Evolutionary conservation across 2,797 vertebrate genomes (phyloP), one percentile per base, ranked within the genome.

Genomic region (Cynopterus sphinx): DNA sequence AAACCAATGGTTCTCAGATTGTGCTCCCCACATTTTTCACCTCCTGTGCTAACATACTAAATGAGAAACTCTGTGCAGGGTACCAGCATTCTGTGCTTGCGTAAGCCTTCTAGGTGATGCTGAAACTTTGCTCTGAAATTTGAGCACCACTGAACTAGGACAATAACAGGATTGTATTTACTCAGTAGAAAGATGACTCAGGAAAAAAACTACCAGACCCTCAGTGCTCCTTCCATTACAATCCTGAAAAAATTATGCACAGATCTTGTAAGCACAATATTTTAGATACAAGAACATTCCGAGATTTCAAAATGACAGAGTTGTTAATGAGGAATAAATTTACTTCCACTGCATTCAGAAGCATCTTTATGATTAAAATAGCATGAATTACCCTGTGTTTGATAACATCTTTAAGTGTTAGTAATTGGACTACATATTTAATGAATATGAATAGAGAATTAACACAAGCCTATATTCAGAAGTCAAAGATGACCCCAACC

Each of bases 311-410:
- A 92, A 85, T 94, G 92, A 92, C 81, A 85, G 51, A 86, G 43
- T 75, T 68, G 63, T 93, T 96, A 95, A 94, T 92, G 81, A 93
- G 70, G 61, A 96, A 94, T 92, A 95, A 59, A 92, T 95, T 93
- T 95, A 88, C 90, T 92, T 55, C 51, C 57, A 41, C 28, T 57
- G 53, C 85, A 67, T 96, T 95, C 17, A 22, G 41, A 78, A 88
- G 95, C 46, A 75, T 91, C 95, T 88, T 91, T 74, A 71, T 90
- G 84, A 87, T 92, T 96, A 92, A 95, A 96, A 97, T 84, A 92
- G 51, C 33, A 70, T 51, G 55, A 94, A 95, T 94, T 94, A 86
- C 31, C 41, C 61, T 67, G 11, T 94, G 63, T 96, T 94, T 92
- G 87, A 92, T 92, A 85, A 85, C 74, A 81, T 71, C 43, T 57